phyloP scores from a whole-genome alignment of 1,140 invertebrate genomes.

The Gonioctena quinquepunctata region DNA sequence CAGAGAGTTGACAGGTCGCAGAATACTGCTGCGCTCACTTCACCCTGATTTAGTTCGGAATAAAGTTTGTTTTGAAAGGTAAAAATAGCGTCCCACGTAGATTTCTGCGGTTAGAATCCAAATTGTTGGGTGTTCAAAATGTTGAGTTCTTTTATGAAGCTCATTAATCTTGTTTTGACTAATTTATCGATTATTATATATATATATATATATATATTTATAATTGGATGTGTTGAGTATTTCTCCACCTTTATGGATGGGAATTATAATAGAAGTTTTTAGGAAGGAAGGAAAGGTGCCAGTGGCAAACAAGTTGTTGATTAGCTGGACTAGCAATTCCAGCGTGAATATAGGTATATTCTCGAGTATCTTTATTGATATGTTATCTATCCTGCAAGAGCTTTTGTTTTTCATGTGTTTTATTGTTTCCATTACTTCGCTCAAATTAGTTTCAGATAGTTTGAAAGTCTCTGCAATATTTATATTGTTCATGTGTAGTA shows the following conservation, averaged over 20 bases:
- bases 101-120: too few relatives aligned
- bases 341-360: neutral
- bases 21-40: too few relatives aligned
- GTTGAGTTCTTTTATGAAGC: too few relatives aligned
- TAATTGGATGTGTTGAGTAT: neutral
- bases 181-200: too few relatives aligned
- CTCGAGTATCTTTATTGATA: neutral
- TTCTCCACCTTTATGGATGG: neutral
- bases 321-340: neutral
- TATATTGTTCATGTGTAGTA: neutral
- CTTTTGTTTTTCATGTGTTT: neutral
- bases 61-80: too few relatives aligned
- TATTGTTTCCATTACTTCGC: neutral
- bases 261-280: neutral
- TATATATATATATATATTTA: too few relatives aligned
- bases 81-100: too few relatives aligned
- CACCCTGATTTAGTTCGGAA: too few relatives aligned
- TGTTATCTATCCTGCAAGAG: neutral
- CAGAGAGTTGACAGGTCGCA: too few relatives aligned
- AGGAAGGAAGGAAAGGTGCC: neutral
- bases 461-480: neutral
- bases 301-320: neutral
- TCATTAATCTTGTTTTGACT: too few relatives aligned
- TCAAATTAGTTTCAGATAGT: neutral
- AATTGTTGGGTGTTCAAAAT: too few relatives aligned